Percentiles rank a stretch among this genome's conserved stretches.
Evolutionary conservation across 1,140 invertebrate genomes (phyloP).

Genomic region (Heterodera carotae): DNA sequence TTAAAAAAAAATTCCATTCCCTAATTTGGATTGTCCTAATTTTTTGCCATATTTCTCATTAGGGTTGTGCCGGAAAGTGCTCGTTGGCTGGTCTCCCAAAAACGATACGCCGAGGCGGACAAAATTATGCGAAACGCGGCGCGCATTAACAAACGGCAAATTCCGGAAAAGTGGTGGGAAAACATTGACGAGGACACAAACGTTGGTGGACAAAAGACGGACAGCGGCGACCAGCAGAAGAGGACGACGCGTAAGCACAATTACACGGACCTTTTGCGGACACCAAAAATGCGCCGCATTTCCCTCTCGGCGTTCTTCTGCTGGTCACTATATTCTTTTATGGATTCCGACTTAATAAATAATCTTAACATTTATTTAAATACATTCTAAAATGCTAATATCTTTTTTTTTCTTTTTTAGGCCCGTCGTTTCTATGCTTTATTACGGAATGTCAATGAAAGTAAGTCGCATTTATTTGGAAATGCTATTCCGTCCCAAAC

Average conservation of each 20-base stretch:
- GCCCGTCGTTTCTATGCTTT: conserved; percentile 65
- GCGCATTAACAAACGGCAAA: conserved; percentile 51
- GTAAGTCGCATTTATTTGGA: conserved; percentile 5
- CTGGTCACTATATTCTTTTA: conserved; percentile 28
- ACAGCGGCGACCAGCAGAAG: conserved; percentile 8
- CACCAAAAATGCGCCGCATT: conserved; percentile 55
- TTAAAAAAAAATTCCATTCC: too few species aligned
- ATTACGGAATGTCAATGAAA: conserved; percentile 65
- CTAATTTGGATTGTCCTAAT: neutral
- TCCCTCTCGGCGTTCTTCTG: conserved; percentile 50
- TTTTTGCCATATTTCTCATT: conserved; percentile 3
- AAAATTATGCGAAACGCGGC: conserved; percentile 61
- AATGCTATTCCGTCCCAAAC: neutral
- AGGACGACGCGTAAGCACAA: conserved; percentile 41
- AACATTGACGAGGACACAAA: conserved; percentile 46
- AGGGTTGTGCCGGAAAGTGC: conserved; percentile 67
- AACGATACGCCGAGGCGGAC: conserved; percentile 60
- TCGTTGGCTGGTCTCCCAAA: conserved; percentile 66
- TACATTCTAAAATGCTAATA: too few species aligned
- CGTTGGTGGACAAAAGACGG: neutral
- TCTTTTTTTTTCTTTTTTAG: conserved; percentile 36
- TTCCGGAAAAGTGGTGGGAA: conserved; percentile 63
- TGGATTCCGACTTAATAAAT: too few species aligned
- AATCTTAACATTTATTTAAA: too few species aligned
- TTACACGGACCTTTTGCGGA: conserved; percentile 58